Percentiles rank a stretch among this genome's conserved stretches.
Conservation (phyloP, 2,888 invertebrate genomes). For the Sialis lutaria region DNA sequence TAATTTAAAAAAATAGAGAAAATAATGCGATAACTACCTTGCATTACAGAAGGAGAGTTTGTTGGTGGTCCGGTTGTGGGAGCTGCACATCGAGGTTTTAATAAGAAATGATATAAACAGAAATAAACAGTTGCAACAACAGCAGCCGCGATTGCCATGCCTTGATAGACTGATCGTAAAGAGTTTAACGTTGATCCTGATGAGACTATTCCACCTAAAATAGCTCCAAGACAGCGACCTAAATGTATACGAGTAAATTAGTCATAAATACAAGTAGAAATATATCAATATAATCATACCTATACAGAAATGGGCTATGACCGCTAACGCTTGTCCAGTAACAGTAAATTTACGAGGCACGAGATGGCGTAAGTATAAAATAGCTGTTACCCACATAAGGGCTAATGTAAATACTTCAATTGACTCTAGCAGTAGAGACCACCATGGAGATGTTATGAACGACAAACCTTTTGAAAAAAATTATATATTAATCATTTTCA, state of each 20-base stretch:
- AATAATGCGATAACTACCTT: constrained; percentile 28
- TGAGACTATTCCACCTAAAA: constrained; percentile 38
- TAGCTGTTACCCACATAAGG: constrained; percentile 62
- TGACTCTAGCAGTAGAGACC: constrained; percentile 51
- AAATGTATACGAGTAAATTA: constrained; percentile 6
- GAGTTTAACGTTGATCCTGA: constrained; percentile 25
- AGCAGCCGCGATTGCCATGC: constrained; percentile 47
- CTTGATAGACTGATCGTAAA: constrained; percentile 36
- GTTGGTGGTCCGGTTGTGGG: constrained; percentile 40
- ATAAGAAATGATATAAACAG: constrained; percentile 50
- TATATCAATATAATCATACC: constrained; percentile 21
- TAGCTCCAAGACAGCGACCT: constrained; percentile 59
- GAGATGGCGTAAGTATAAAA: constrained; percentile 65
- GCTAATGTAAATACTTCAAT: constrained; percentile 61
- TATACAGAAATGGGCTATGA: constrained; percentile 62
- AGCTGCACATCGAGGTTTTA: constrained; percentile 57
- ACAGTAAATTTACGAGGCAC: constrained; percentile 60
- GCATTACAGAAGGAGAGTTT: constrained; percentile 42
- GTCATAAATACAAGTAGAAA: too few relatives aligned
- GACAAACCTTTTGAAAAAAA: constrained; percentile 29
- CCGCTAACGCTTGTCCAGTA: constrained; percentile 61
- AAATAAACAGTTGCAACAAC: constrained; percentile 50
- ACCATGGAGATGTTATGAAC: constrained; percentile 36
- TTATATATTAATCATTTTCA: neutral
- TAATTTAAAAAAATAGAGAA: too few relatives aligned